Evolutionary conservation across 2,113 vertebrate genomes (phyloP).

Genomic region (Acrocephalus arundinaceus): DNA sequence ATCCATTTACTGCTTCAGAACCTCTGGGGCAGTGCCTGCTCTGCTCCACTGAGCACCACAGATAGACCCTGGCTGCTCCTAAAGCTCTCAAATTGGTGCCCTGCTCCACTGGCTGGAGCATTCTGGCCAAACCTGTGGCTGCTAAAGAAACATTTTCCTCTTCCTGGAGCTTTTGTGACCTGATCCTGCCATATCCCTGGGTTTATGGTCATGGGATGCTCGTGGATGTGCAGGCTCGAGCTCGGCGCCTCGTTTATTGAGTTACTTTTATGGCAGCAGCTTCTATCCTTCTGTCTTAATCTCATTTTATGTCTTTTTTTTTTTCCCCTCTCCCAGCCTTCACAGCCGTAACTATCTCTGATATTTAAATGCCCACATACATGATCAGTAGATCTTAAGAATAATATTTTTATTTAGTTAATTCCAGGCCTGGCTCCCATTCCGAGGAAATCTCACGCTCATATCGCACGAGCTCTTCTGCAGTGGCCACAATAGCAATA

Average conservation of each 20-base stretch:
- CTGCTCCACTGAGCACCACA: conserved; percentile 10
- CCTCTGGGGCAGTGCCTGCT: conserved; percentile 12
- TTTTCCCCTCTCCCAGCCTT: background rate
- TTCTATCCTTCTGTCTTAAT: conserved; percentile 35
- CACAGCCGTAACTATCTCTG: background rate
- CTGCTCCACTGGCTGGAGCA: background rate
- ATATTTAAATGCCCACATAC: conserved; percentile 33
- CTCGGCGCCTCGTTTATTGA: conserved; percentile 15
- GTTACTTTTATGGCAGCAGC: conserved; percentile 27
- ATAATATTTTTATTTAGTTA: background rate
- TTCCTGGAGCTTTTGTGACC: background rate
- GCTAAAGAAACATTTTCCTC: background rate
- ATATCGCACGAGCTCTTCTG: background rate
- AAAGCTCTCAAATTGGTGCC: background rate
- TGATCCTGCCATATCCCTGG: background rate
- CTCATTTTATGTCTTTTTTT: conserved; percentile 22
- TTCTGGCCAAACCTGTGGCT: background rate
- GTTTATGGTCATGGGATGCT: background rate
- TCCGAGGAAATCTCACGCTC: background rate
- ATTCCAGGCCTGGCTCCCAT: background rate
- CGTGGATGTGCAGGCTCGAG: background rate
- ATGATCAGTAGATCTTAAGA: conserved; percentile 5
- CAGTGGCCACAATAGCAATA: conserved; percentile 51
- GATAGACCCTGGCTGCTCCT: background rate
- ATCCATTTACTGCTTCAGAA: conserved; percentile 55